These are phyloP conservation scores for Valencia hispanica DNA, from an alignment of 2,797 vertebrate genomes.

Conservation along the genomic window DNA sequence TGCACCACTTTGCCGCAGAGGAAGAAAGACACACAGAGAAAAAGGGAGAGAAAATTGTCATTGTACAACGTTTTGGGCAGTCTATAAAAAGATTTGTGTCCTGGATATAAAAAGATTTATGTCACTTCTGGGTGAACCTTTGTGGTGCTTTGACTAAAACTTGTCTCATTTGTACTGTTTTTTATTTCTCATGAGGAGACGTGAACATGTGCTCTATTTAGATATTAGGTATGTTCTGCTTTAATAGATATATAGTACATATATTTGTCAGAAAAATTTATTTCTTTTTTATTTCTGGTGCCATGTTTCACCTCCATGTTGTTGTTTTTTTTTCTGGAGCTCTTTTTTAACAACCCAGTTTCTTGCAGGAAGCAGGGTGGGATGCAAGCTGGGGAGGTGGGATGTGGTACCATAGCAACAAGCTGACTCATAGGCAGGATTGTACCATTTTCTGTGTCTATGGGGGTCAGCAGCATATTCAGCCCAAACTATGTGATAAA, in stretches of 20 bases:
- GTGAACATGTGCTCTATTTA: conserved; percentile 12
- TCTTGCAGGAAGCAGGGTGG: conserved; percentile 64
- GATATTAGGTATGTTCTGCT: neutral
- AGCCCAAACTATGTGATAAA: conserved; percentile 31
- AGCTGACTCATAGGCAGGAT: conserved; percentile 81
- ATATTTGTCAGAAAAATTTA: neutral
- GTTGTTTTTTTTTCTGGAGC: conserved; percentile 33
- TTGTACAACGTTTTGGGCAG: conserved; percentile 51
- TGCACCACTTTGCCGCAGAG: conserved; percentile 76
- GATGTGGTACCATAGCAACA: conserved; percentile 83
- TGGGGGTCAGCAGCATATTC: conserved; percentile 70
- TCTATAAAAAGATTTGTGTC: conserved; percentile 32
- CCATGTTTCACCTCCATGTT: conserved; percentile 34
- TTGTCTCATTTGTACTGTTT: neutral
- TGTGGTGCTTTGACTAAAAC: conserved; percentile 6
- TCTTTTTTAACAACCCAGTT: conserved; percentile 47
- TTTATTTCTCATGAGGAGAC: conserved; percentile 1
- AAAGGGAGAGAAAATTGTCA: conserved; percentile 51
- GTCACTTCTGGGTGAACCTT: conserved; percentile 7
- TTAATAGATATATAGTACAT: neutral
- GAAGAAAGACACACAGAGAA: conserved; percentile 52
- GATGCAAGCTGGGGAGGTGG: conserved; percentile 69
- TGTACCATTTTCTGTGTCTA: conserved; percentile 74
- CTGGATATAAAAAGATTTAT: neutral
- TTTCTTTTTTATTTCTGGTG: conserved; percentile 17